Evolutionary conservation across 2,888 invertebrate species (phyloP).

Genomic region (Acrobasis repandana): DNA sequence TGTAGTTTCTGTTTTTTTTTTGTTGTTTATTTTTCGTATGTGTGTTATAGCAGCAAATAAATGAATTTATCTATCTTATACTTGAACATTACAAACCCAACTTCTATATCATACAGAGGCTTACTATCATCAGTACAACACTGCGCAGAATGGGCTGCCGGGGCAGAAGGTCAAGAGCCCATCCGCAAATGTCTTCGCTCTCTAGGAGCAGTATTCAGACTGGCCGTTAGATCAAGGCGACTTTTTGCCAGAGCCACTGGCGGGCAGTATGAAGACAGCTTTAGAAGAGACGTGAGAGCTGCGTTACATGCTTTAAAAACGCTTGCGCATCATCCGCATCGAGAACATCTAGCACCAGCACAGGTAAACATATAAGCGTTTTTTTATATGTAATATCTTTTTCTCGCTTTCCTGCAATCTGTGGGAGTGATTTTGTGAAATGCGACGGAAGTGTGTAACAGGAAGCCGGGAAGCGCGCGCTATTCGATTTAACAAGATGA

Average conservation of each 20-base stretch:
- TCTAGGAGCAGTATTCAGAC: constrained; percentile 95
- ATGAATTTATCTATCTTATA: no score
- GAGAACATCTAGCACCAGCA: constrained; percentile 89
- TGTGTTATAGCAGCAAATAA: no score
- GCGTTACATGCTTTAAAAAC: constrained; percentile 91
- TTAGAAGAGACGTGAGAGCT: constrained; percentile 90
- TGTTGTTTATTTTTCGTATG: no score
- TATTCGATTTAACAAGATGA: no score
- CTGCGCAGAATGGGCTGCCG: constrained; percentile 93
- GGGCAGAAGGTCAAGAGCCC: constrained; percentile 93
- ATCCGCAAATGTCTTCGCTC: constrained; percentile 95
- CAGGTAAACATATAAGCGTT: constrained; percentile 82
- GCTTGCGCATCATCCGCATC: constrained; percentile 85
- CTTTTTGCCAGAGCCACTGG: constrained; percentile 93
- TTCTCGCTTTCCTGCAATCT: no score
- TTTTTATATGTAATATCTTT: no score
- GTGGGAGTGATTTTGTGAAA: no score
- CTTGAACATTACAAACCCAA: neutral
- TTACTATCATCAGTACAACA: constrained; percentile 94
- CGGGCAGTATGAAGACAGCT: constrained; percentile 94
- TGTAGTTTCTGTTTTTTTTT: no score
- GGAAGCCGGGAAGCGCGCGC: no score
- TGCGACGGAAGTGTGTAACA: no score
- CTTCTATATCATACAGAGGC: constrained; percentile 79
- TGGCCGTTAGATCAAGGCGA: constrained; percentile 94